Conservation (phyloP, 2,797 vertebrate species). For the Chaetophractus vellerosus region DNA sequence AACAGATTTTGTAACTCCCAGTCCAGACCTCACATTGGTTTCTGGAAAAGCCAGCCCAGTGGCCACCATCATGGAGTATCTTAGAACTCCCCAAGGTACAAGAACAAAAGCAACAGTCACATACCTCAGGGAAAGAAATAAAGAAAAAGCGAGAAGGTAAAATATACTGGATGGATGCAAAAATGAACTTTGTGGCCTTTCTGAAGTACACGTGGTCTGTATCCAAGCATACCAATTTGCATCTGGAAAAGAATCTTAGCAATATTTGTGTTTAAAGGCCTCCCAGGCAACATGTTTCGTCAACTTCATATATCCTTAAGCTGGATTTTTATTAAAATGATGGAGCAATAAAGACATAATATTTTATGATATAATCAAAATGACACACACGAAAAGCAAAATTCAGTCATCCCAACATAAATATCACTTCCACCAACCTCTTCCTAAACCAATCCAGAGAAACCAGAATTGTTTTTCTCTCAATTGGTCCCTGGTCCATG, state of each 20-base stretch:
- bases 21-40: not conserved
- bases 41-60: not conserved
- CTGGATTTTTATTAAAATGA: not conserved
- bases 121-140: not conserved
- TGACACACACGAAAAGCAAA: not conserved
- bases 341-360: not conserved
- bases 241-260: not conserved
- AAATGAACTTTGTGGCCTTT: not conserved
- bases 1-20: not conserved
- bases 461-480: not conserved
- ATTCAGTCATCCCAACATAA: not conserved
- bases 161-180: too few species aligned
- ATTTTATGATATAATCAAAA: constrained; percentile 5
- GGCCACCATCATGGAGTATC: not conserved
- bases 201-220: not conserved
- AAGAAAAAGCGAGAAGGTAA: not conserved
- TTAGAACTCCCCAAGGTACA: not conserved
- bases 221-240: not conserved
- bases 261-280: not conserved
- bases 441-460: not conserved
- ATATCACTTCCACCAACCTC: not conserved
- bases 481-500: too few species aligned
- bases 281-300: not conserved
- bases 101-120: not conserved
- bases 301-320: not conserved